Conservation (phyloP, 2,113 vertebrate species). For the Zapus hudsonius region DNA sequence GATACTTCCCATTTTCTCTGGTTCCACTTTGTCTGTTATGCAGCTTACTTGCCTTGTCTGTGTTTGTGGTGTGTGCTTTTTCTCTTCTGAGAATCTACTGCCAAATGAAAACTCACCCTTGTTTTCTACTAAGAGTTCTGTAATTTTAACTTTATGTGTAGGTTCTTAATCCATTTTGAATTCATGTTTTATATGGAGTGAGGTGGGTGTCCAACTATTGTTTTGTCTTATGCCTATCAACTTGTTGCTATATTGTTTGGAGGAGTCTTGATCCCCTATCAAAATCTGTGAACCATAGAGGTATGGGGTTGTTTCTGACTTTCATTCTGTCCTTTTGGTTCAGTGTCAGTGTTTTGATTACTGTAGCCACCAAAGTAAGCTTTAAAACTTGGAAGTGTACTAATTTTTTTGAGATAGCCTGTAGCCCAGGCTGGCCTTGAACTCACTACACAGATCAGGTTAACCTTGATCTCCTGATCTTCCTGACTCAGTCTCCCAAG, state of each 20-base stretch:
- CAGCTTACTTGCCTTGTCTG: too few relatives aligned
- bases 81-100: not conserved
- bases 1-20: too few relatives aligned
- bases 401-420: not conserved
- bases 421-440: not conserved
- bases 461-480: not conserved
- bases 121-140: not conserved
- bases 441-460: not conserved
- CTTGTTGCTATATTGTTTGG: not conserved
- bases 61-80: not conserved
- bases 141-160: not conserved
- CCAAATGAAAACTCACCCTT: not conserved
- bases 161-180: not conserved
- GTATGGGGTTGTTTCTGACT: not conserved
- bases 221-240: not conserved
- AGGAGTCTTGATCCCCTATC: not conserved
- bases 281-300: not conserved
- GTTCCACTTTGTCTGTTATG: not conserved
- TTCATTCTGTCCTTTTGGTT: not conserved
- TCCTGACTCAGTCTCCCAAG: not conserved
- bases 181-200: not conserved
- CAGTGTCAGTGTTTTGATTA: not conserved
- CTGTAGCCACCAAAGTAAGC: not conserved
- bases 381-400: not conserved
- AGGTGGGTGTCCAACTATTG: not conserved